Evolutionary conservation across 92 coral and sea anemone species (phyloP), one percentile per base, ranked within the genome.

Genomic region (Diadumene lineata): DNA sequence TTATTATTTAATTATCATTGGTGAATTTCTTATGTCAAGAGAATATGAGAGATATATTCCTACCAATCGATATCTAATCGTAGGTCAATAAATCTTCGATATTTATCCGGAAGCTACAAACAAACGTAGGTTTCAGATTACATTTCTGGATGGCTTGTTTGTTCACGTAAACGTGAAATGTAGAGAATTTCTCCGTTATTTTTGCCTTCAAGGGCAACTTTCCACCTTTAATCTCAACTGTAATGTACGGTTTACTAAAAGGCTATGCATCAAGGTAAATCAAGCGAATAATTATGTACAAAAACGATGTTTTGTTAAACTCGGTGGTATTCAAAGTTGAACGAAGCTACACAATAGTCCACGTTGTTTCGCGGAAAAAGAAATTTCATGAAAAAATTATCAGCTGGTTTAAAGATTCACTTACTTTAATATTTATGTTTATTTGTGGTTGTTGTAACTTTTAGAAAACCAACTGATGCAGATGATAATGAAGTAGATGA

Each of bases 181-280:
- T 62, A 62, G 68, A 23, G 43, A 30, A 8, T 30, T 62, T 27
- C 62, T 29, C 13, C 62, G 33, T 43, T 56, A 27, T 31, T 56
- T 56, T 56, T 72, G 77, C 66, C 66, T 56, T 56, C 21, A 0
- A 72, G 31, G 66, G 77, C 77, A 56, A 11, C 9, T 19, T 56
- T 72, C 8, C 9, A 56, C 2, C n/a, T 33, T 33, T 31, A 51
- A 7, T n/a, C 31, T n/a, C 66, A 17, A 9, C 64, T 85, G 74
- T 34, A 62, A 90, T 90, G 97, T 90, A 90, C 76, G 82, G 97
- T 81, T 81, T 90, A 72, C 82, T 90, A 16, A 90, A 84, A 77
- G 97, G 97, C 82, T 90, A 90, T 78, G 73, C 78, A 43, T 76
- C 88, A 43, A 90, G 90, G 97, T 90, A 81, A 56, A 61, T 27